phyloP scores from a whole-genome alignment of 2,797 vertebrate species.

The Bradypodion pumilum region DNA sequence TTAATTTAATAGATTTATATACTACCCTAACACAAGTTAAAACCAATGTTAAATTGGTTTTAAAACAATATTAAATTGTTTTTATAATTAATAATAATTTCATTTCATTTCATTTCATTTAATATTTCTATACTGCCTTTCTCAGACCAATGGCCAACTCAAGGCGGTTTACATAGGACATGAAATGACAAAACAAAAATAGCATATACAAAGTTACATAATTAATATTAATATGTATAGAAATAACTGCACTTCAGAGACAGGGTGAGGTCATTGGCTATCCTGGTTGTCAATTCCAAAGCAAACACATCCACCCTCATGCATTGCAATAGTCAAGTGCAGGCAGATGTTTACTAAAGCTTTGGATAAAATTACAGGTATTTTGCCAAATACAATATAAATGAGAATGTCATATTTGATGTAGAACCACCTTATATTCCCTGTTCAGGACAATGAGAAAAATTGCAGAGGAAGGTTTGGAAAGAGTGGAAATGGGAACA shows the following conservation, averaged over 20 bases:
- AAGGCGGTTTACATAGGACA: no score
- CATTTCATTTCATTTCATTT: no score
- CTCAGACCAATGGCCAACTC: no score
- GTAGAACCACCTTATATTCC: background rate
- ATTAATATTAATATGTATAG: background rate
- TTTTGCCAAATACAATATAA: background rate
- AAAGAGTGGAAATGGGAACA: background rate
- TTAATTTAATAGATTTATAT: no score
- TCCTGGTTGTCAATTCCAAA: background rate
- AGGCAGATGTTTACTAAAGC: background rate
- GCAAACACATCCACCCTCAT: background rate
- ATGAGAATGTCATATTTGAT: background rate
- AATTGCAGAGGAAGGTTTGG: background rate
- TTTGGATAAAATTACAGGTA: background rate
- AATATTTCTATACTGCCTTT: no score
- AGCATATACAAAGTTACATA: no score
- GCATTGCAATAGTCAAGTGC: background rate
- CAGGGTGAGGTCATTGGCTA: background rate
- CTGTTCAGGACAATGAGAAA: background rate
- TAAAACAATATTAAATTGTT: no score
- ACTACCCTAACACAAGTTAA: no score
- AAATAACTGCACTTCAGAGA: background rate
- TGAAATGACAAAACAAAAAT: no score
- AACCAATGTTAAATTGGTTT: no score
- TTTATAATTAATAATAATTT: no score